Conservation (phyloP, 37 sponge, comb jelly and placozoan genomes). For the Beroe forskalii region DNA sequence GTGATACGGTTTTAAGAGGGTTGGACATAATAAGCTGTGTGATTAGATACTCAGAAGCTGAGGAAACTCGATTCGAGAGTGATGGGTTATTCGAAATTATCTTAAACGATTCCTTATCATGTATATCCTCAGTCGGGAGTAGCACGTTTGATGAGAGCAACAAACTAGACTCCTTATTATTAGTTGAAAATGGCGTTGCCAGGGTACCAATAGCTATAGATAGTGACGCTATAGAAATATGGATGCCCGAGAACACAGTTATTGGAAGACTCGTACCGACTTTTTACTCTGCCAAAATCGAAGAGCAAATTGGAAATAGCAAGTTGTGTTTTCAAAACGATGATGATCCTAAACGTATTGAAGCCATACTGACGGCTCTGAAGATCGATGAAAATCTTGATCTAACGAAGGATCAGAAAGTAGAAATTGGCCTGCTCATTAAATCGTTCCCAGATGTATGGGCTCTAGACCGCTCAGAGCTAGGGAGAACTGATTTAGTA, state of each 20-base stretch:
- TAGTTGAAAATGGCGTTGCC: neutral
- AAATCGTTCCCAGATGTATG: neutral
- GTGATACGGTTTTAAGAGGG: neutral
- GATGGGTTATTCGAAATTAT: neutral
- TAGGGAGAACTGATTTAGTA: conserved; percentile 67
- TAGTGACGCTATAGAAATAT: neutral
- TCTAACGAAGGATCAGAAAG: neutral
- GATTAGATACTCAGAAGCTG: neutral
- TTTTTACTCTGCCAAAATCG: neutral
- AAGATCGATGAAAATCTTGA: neutral
- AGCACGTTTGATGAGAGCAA: neutral
- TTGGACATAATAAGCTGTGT: neutral
- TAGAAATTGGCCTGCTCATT: neutral
- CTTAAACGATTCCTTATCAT: neutral
- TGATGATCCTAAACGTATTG: conserved; percentile 1
- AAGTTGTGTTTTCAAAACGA: neutral
- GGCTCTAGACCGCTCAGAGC: neutral
- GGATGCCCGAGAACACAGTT: neutral
- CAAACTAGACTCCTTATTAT: neutral
- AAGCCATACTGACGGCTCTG: neutral
- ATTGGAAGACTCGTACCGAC: neutral
- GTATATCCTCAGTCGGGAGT: neutral
- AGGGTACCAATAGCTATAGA: neutral
- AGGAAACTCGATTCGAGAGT: neutral
- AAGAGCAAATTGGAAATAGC: neutral